These are phyloP conservation scores for cattle (Bos taurus) DNA, from an alignment of 2,113 vertebrate genomes.

Conservation along the genomic window ARS-UCD2.0 NC_037347.1:18468001-18468500, in stretches of 20 bases:
- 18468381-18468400: neutral
- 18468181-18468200: neutral
- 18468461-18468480: slow-evolving; percentile 36
- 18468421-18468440: neutral
- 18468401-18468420: neutral
- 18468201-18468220: neutral
- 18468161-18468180: neutral
- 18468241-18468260: neutral
- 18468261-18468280: neutral
- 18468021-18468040: neutral
- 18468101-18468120: neutral
- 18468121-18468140: neutral
- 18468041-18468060: slow-evolving; percentile 10
- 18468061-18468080: neutral
- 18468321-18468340: neutral
- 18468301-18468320: neutral
- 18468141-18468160: neutral
- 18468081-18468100: neutral
- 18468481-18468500: neutral
- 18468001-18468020: neutral
- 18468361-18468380: neutral
- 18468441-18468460: neutral
- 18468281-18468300: neutral
- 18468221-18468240: neutral
- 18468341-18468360: neutral